Evolutionary conservation across 2,888 invertebrate genomes (phyloP).

Genomic region (Callyntrura guangdongensis): DNA sequence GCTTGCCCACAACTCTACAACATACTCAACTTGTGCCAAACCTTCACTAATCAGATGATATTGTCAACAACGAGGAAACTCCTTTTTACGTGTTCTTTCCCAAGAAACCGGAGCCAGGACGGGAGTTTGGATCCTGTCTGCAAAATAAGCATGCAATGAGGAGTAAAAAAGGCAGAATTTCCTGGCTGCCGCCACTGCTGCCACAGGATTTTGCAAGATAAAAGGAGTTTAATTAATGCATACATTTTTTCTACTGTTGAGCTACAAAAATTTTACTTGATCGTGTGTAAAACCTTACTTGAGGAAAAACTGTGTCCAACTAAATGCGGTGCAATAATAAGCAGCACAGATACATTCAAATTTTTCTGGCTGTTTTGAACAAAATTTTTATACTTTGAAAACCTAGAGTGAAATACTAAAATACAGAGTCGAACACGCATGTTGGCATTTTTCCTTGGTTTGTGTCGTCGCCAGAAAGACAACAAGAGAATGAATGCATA

Average conservation of each 20-base stretch:
- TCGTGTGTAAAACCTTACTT: not conserved
- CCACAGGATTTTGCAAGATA: constrained; percentile 6
- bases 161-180: not conserved
- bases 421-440: not conserved
- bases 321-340: not conserved
- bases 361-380: not conserved
- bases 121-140: constrained; percentile 21
- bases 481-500: not conserved
- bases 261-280: not conserved
- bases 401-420: not conserved
- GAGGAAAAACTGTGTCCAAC: not conserved
- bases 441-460: not conserved
- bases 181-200: not conserved
- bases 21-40: constrained; percentile 26
- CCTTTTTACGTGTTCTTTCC: constrained; percentile 37
- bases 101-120: constrained; percentile 35
- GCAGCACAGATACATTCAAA: not conserved
- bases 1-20: not conserved
- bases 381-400: constrained; percentile 16
- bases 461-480: not conserved
- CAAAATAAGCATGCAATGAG: not conserved
- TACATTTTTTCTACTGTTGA: not conserved
- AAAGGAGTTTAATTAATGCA: not conserved
- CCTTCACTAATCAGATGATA: constrained; percentile 52
- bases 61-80: constrained; percentile 42